Percentiles rank a stretch among this genome's conserved stretches.
Conservation (phyloP, 2,888 invertebrate species). For the Deroplatys truncata region DNA sequence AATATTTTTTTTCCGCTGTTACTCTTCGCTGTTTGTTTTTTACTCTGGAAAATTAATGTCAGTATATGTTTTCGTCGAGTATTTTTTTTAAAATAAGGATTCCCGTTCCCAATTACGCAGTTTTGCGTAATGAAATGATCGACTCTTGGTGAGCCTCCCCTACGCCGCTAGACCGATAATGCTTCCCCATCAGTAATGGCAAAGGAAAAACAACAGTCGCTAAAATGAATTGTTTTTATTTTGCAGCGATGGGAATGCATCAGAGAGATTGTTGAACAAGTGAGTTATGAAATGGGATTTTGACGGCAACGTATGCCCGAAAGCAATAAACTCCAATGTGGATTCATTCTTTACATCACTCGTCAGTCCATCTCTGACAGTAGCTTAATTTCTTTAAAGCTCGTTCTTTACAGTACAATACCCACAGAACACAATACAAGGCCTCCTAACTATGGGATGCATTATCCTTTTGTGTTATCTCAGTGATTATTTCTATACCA, state of each 20-base stretch:
- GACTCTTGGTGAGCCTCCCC: not conserved
- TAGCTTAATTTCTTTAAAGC: not conserved
- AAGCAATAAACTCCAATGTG: not conserved
- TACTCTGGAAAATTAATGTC: not conserved
- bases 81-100: not conserved
- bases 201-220: not conserved
- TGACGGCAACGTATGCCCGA: not conserved
- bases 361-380: not conserved
- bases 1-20: not conserved
- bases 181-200: not conserved
- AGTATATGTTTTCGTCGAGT: not conserved
- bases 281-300: not conserved
- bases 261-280: not conserved
- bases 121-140: not conserved
- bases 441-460: no score
- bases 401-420: no score
- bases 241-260: not conserved
- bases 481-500: no score
- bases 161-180: not conserved
- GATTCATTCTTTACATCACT: not conserved
- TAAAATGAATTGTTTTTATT: not conserved
- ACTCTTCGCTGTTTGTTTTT: not conserved
- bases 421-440: no score
- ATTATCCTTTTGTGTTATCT: no score
- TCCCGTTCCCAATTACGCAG: not conserved